Conservation (phyloP, 2,888 invertebrate genomes). For the Buathra laborator region DNA sequence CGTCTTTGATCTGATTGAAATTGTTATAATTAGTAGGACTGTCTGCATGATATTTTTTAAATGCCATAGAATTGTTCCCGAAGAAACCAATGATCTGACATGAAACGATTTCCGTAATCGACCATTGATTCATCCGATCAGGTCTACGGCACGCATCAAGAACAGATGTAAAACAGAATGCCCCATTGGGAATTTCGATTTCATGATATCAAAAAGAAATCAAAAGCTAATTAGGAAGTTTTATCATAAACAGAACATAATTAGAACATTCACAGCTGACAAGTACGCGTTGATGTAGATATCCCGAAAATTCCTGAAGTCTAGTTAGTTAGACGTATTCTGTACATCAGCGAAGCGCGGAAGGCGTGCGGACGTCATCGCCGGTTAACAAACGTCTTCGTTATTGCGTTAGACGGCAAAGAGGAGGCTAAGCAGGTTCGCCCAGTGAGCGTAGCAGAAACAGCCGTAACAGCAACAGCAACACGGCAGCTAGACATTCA, state of each 20-base stretch:
- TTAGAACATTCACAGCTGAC: background rate
- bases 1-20: too few species aligned
- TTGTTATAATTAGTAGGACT: too few species aligned
- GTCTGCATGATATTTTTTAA: too few species aligned
- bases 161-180: background rate
- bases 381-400: constrained; percentile 78
- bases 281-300: background rate
- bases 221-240: background rate
- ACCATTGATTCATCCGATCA: background rate
- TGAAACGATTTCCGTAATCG: too few species aligned
- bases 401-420: constrained; percentile 80
- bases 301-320: background rate
- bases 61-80: too few species aligned
- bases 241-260: background rate
- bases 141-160: background rate
- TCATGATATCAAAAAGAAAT: background rate
- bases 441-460: constrained; percentile 69
- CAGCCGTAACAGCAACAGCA: constrained; percentile 39
- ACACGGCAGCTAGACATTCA: constrained; percentile 55
- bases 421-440: constrained; percentile 69
- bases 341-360: constrained; percentile 16
- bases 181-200: background rate
- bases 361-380: constrained; percentile 71
- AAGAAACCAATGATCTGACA: too few species aligned
- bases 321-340: background rate